Base-by-base conservation (phyloP, 1,140 invertebrate genomes). In the Tetragonula clypearis region DNA sequence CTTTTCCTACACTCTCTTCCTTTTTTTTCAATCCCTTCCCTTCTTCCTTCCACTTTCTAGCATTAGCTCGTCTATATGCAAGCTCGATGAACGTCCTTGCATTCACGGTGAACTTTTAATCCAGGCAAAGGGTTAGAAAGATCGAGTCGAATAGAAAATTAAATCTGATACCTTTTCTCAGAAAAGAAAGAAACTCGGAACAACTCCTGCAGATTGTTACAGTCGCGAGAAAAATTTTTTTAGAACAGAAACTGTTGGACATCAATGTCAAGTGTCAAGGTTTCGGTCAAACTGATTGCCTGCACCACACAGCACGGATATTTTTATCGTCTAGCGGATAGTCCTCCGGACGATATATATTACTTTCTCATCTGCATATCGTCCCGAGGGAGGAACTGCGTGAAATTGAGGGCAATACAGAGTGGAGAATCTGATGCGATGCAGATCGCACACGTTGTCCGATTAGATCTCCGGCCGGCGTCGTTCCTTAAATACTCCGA, bases 311-410 rank as follows among this genome's bases (percentile, higher is more conserved):
- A 49, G 75, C 60, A 6, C 12, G 60, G 58, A 26, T 66, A 72
- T 55, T 71, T 79, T 79, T 72, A 84, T 79, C 35, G 53, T 84
- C 56, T 41, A 17, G 9, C 56, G 53, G 35, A 30, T 23, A 41
- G 53, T 41, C 55, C 41, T n/a, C 21, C 35, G 41, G 1, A 21
- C 75, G 66, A 62, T 84, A 79, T 84, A 79, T 79, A 84, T 62
- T 66, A 6, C 66, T 30, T 35, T 35, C n/a, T 71, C 30, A 71
- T 84, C 58, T 84, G 82, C 82, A 79, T 84, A 62, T n/a, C 75
- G 82, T 84, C 41, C 82, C 66, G 21, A n/a, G 75, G 56, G 82
- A 71, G 66, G 66, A 79, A 69, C 66, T 84, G 82, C 75, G 75
- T 69, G 82, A 71, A 84, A 84, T 79, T 60, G 65, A 84, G 75